Conservation (phyloP, 1,140 invertebrate genomes). For the Trissolcus basalis region DNA sequence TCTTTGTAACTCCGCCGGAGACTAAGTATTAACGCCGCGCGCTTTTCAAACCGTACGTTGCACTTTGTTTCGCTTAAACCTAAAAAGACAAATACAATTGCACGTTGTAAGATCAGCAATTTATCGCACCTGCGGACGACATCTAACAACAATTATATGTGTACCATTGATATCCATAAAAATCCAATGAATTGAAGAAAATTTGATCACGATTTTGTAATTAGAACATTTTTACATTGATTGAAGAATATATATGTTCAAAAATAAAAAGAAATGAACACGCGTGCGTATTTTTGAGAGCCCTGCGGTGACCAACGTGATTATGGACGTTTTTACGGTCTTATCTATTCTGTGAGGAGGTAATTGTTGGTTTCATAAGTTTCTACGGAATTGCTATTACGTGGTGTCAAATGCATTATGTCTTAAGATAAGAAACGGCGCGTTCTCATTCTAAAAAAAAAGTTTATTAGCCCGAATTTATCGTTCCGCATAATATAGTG, state of each 20-base stretch:
- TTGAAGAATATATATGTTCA: no score
- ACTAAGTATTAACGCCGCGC: constrained; percentile 34
- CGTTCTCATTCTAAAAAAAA: constrained; percentile 50
- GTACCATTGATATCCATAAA: no score
- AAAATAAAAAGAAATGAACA: constrained; percentile 3
- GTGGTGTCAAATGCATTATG: constrained; percentile 60
- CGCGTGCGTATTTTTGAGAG: constrained; percentile 46
- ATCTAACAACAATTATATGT: constrained; percentile 13
- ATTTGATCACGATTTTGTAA: no score
- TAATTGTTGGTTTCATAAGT: constrained; percentile 61
- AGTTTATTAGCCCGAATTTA: constrained; percentile 60
- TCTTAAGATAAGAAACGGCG: constrained; percentile 54
- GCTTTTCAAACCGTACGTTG: constrained; percentile 37
- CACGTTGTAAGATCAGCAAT: constrained; percentile 32
- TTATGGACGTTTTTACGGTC: constrained; percentile 57
- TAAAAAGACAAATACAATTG: constrained; percentile 28
- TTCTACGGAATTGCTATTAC: constrained; percentile 59
- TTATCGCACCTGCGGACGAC: constrained; percentile 38
- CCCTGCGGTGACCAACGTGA: constrained; percentile 50
- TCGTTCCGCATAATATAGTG: constrained; percentile 27
- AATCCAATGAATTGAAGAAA: no score
- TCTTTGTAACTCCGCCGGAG: constrained; percentile 39
- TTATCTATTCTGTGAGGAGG: constrained; percentile 57
- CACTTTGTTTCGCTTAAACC: constrained; percentile 31
- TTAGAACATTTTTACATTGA: no score